Base-by-base conservation (phyloP, 2,888 invertebrate species). In the Heliconius charithonia region DNA sequence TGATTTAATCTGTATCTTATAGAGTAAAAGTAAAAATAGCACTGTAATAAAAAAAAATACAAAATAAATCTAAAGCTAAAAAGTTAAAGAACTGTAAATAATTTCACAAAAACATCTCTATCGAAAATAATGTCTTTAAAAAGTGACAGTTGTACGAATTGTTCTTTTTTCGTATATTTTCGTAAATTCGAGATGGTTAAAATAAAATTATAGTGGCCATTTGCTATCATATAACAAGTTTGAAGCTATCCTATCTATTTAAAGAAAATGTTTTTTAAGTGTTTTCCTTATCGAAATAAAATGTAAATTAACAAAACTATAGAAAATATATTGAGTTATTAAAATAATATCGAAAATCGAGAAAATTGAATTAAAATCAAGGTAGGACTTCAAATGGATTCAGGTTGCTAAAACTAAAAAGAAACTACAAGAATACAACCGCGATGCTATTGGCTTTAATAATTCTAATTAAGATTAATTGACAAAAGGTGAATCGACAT, bases 21-120 rank as follows among this genome's bases (percentile, higher is more conserved):
- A 72, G 82, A 80, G 83, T 85, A 81, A 80, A 82, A 80, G 83
- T 85, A 81, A 80, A 69, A 80, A 84, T 85, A 86, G 83, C 84
- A 83, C 86, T 90, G 89, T 88, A 84, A 87, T 82, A 84, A 86
- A 87, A 72, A 41, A 87, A 87, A 88, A 85, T 81, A 75, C 59
- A 82, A 84, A 81, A 81, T 86, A 87, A 88, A 90, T 90, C 89
- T 91, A 92, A 91, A 90, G 84, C 89, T 91, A 91, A 89, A 89
- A 86, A 85, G 85, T 87, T 90, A 87, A 83, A 83, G 79, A 89
- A 93, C 91, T 90, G 89, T 89, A 89, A 89, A 89, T 86, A 93
- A 90, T 93, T 91, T 94, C 91, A 93, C 87, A 91, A 90, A 92
- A 90, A 88, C 94, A 94, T 94, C 85, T 88, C 90, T 86, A 87